These are phyloP conservation scores for Porites evermanni DNA, from an alignment of 92 coral and sea anemone genomes.

Conservation along the genomic window DNA sequence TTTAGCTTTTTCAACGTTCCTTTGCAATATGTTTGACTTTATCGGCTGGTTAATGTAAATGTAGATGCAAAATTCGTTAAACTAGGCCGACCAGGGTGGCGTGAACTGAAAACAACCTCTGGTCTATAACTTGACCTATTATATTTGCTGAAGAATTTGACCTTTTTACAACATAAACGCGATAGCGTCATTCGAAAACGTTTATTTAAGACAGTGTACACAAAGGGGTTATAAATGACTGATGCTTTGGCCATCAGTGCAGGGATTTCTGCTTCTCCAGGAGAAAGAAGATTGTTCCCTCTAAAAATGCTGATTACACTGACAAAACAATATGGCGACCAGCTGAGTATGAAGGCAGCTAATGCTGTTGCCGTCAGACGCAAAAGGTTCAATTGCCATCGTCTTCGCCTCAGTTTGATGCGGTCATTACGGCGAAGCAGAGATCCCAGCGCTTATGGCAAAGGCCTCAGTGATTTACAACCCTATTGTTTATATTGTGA, in stretches of 20 bases:
- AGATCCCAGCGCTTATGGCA: conserved; percentile 76
- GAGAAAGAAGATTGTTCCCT: conserved; percentile 44
- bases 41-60: background rate
- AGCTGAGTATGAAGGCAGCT: conserved; percentile 59
- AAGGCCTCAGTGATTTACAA: conserved; percentile 78
- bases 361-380: conserved; percentile 65
- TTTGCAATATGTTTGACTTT: too few species aligned
- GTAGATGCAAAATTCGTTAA: background rate
- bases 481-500: conserved; percentile 65
- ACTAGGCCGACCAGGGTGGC: background rate
- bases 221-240: conserved; percentile 66
- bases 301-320: conserved; percentile 48
- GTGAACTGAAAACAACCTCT: background rate
- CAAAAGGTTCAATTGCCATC: conserved; percentile 42
- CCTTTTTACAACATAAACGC: background rate
- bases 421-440: conserved; percentile 49
- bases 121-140: background rate
- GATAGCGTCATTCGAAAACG: conserved; percentile 47
- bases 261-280: conserved; percentile 60
- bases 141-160: background rate
- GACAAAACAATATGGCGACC: conserved; percentile 69
- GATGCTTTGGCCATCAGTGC: conserved; percentile 76
- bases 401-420: conserved; percentile 13
- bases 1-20: background rate
- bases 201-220: conserved; percentile 48